Evolutionary conservation across 2,797 vertebrate genomes (phyloP).

Genomic region (Delichon dasypus): DNA sequence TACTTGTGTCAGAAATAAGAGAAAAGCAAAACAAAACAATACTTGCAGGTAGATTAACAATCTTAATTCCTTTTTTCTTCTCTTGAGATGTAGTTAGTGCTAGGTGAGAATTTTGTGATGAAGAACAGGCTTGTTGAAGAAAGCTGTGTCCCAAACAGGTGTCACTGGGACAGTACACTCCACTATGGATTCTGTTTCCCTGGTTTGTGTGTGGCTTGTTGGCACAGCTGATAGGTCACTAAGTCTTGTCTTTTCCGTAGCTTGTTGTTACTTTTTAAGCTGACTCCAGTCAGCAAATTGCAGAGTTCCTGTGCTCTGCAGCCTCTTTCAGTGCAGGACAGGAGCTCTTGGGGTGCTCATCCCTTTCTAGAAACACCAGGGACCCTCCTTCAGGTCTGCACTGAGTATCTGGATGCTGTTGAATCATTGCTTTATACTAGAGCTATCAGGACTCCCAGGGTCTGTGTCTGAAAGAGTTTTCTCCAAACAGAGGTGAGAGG

Average conservation of each 20-base stretch:
- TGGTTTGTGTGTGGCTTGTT: neutral
- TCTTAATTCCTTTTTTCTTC: neutral
- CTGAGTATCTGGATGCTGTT: neutral
- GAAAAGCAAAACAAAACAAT: neutral
- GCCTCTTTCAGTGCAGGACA: neutral
- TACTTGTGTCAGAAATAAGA: constrained; percentile 9
- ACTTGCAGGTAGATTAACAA: neutral
- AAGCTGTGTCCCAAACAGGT: neutral
- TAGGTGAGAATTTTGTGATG: neutral
- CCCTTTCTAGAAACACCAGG: neutral
- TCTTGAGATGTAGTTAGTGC: neutral
- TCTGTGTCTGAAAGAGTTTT: neutral
- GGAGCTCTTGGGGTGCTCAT: accelerated
- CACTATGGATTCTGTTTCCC: neutral
- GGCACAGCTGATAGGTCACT: neutral
- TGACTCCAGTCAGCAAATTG: neutral
- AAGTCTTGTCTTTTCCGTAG: neutral
- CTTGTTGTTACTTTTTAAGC: neutral
- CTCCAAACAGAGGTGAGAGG: neutral
- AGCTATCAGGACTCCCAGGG: neutral
- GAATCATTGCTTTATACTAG: neutral
- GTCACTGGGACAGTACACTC: neutral
- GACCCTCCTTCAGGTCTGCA: neutral
- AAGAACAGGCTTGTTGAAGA: neutral
- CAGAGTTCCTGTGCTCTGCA: neutral